phyloP scores from a whole-genome alignment of 2,888 invertebrate species.

The Acrobasis suavella region DNA sequence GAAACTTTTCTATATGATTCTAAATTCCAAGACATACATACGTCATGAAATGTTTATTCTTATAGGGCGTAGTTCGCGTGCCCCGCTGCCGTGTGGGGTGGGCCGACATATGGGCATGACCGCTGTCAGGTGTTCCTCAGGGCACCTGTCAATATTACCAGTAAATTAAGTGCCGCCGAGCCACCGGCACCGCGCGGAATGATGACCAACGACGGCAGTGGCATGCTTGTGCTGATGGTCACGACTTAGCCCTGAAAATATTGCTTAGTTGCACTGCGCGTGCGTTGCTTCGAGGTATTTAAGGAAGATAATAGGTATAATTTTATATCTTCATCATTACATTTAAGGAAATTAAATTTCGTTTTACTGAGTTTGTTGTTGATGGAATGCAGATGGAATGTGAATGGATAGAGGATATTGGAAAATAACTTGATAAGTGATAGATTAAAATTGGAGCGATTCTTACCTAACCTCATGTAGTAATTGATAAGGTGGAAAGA shows the following conservation, averaged over 20 bases:
- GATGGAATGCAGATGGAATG: too few relatives aligned
- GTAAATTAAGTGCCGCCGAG: constrained; percentile 4
- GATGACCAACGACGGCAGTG: constrained; percentile 5
- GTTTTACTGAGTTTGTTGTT: neutral
- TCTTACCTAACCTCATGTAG: too few relatives aligned
- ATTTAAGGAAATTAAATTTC: neutral
- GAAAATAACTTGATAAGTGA: too few relatives aligned
- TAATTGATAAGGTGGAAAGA: too few relatives aligned
- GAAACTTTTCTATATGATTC: too few relatives aligned
- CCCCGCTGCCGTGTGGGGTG: constrained; percentile 38
- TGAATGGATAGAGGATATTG: too few relatives aligned
- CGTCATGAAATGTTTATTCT: constrained; percentile 17
- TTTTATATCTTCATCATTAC: neutral
- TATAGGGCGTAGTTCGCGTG: constrained; percentile 57
- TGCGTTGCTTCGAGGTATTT: neutral
- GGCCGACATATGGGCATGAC: constrained; percentile 72
- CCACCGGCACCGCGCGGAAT: neutral
- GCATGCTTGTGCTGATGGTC: constrained; percentile 11
- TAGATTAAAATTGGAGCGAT: too few relatives aligned
- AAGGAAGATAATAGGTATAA: neutral
- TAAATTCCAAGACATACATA: neutral
- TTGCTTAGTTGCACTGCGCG: neutral
- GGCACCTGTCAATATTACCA: constrained; percentile 67
- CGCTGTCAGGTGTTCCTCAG: constrained; percentile 70
- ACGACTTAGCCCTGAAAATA: constrained; percentile 3